These are phyloP conservation scores for Pao palembangensis DNA, from an alignment of 2,113 vertebrate species.

Conservation along the genomic window DNA sequence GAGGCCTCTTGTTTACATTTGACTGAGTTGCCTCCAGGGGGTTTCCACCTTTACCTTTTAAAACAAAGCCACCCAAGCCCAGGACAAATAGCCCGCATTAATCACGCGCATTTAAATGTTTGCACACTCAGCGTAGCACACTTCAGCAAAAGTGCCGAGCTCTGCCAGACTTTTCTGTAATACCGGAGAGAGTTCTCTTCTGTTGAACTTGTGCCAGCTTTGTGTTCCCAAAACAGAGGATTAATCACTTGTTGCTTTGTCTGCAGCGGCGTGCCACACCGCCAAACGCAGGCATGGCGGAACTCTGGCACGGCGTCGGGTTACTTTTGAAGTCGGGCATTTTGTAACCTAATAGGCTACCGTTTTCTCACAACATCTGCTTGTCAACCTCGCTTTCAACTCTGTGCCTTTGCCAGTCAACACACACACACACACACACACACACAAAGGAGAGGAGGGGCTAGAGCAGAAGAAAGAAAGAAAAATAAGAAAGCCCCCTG, in stretches of 20 bases:
- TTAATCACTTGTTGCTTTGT: constrained; percentile 57
- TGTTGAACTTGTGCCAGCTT: constrained; percentile 51
- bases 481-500: constrained; percentile 37
- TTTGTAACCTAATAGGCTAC: constrained; percentile 76
- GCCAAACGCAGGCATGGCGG: constrained; percentile 49
- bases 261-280: constrained; percentile 25
- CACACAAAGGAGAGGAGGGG: constrained; percentile 14
- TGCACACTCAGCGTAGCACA: constrained; percentile 14
- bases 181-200: constrained; percentile 37
- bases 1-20: constrained; percentile 70
- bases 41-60: constrained; percentile 49
- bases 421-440: constrained; percentile 29
- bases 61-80: constrained; percentile 41
- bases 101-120: constrained; percentile 43
- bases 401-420: constrained; percentile 51
- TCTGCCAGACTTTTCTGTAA: constrained; percentile 28
- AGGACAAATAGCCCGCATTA: constrained; percentile 49
- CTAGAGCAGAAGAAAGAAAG: constrained; percentile 48
- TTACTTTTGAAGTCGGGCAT: constrained; percentile 62
- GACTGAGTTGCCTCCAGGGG: constrained; percentile 52
- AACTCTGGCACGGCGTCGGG: constrained; percentile 58
- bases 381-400: constrained; percentile 71
- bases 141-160: constrained; percentile 19
- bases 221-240: constrained; percentile 51
- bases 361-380: constrained; percentile 75